These are phyloP conservation scores for Ennomos quercinarius DNA, from an alignment of 2,888 invertebrate genomes.

Conservation along the genomic window DNA sequence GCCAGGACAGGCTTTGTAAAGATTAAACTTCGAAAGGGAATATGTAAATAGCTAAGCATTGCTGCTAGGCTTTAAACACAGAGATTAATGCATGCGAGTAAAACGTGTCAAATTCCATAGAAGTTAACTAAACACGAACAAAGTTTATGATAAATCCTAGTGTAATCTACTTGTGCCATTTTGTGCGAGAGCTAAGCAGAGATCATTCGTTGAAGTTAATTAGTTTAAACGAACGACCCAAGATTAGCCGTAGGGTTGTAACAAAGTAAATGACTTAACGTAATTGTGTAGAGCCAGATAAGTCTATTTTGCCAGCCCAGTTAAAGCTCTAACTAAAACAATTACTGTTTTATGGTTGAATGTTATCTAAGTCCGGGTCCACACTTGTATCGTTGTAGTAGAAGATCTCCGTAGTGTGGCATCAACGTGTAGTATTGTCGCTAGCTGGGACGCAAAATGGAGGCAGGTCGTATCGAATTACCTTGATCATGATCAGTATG, in stretches of 20 bases:
- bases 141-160: constrained; percentile 43
- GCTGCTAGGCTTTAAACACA: constrained; percentile 28
- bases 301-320: constrained; percentile 20
- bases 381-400: too few relatives aligned
- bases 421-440: too few relatives aligned
- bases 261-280: constrained; percentile 26
- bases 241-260: constrained; percentile 36
- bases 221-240: constrained; percentile 40
- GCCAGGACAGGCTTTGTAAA: constrained; percentile 29
- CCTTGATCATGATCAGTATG: too few relatives aligned
- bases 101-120: constrained; percentile 19
- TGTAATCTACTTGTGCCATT: constrained; percentile 42
- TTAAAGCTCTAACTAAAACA: constrained; percentile 20
- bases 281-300: constrained; percentile 12
- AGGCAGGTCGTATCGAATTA: too few relatives aligned
- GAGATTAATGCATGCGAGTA: constrained; percentile 27
- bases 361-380: background rate
- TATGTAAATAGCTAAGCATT: constrained; percentile 29
- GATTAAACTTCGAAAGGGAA: constrained; percentile 34
- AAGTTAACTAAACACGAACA: constrained; percentile 34
- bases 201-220: constrained; percentile 45
- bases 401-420: too few relatives aligned
- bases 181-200: constrained; percentile 30
- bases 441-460: too few relatives aligned
- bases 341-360: constrained; percentile 15